Evolutionary conservation across 2,888 invertebrate species (phyloP).

Genomic region (Heteromyza rotundicornis): DNA sequence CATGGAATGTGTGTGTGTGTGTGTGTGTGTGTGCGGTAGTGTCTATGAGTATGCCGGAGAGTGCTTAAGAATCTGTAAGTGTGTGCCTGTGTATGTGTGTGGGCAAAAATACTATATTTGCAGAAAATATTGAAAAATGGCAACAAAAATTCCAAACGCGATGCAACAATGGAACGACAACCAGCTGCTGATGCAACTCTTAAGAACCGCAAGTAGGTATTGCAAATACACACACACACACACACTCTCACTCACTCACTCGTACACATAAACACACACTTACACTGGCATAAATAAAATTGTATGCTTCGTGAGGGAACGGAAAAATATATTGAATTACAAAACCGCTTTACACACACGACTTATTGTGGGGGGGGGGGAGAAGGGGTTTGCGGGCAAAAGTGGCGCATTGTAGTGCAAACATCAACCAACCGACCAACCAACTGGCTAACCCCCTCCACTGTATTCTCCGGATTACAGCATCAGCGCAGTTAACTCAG

Average conservation of each 20-base stretch:
- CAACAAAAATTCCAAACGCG: not conserved
- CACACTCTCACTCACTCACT: too few species aligned
- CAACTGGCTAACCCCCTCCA: not conserved
- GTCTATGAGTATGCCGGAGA: not conserved
- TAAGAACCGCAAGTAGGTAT: constrained; percentile 1
- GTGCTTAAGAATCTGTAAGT: too few species aligned
- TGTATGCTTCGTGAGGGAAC: not conserved
- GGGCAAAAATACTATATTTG: not conserved
- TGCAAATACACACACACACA: not conserved
- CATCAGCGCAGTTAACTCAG: not conserved
- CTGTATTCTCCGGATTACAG: not conserved
- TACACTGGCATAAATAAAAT: too few species aligned
- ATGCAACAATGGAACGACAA: not conserved
- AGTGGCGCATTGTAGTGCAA: not conserved
- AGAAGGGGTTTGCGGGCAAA: not conserved
- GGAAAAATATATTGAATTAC: not conserved
- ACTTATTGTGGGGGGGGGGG: not conserved
- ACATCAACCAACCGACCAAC: not conserved
- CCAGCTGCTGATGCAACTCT: constrained; percentile 4
- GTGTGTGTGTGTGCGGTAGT: too few species aligned
- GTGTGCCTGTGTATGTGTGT: not conserved
- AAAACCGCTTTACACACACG: not conserved
- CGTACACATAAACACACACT: too few species aligned
- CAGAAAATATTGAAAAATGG: not conserved
- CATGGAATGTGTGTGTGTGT: not conserved